phyloP scores from a whole-genome alignment of 2,888 invertebrate genomes.

The Spodoptera littoralis region DNA sequence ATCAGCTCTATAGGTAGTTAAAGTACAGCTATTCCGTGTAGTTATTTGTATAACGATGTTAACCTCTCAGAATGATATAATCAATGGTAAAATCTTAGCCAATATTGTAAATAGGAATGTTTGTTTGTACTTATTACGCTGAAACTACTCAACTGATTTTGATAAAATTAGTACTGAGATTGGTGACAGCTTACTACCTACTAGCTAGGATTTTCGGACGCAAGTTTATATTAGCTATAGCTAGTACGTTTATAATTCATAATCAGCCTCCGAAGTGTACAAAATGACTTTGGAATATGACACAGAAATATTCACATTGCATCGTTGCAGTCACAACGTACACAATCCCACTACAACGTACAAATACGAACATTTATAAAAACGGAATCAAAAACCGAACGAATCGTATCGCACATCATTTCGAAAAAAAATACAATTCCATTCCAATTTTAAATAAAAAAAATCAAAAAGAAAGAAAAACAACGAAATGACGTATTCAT shows the following conservation, averaged over 20 bases:
- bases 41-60: no score
- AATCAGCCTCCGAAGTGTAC: no score
- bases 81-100: neutral
- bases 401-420: conserved; percentile 37
- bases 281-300: no score
- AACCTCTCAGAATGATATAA: no score
- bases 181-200: no score
- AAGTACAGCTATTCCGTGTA: no score
- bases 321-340: neutral
- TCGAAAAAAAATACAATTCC: conserved; percentile 36
- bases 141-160: no score
- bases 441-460: conserved; percentile 50
- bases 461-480: conserved; percentile 41
- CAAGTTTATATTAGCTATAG: no score
- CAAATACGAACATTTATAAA: conserved; percentile 25
- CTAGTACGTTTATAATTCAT: no score
- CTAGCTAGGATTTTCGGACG: no score
- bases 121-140: no score
- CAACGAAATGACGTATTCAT: conserved; percentile 54
- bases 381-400: conserved; percentile 29
- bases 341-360: conserved; percentile 27
- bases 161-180: no score
- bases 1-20: conserved; percentile 1
- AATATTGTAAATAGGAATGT: neutral
- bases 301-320: conserved; percentile 3